Evolutionary conservation across 2,797 vertebrate species (phyloP).

Genomic region (Poecilia velifera): DNA sequence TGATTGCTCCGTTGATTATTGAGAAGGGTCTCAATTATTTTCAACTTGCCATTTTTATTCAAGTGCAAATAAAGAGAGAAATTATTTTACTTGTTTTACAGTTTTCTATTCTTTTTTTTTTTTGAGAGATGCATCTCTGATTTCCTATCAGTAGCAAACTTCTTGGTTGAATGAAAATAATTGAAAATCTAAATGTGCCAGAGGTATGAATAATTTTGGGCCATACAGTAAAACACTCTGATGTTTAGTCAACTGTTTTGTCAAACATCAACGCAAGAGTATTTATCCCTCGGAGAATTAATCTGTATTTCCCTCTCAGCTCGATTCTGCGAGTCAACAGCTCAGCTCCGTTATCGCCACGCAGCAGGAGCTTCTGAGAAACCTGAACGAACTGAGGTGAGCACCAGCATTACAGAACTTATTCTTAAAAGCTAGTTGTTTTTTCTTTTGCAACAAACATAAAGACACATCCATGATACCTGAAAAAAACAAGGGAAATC

Average conservation of each 20-base stretch:
- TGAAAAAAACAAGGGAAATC: conserved; percentile 69
- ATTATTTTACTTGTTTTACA: background rate
- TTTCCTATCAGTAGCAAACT: background rate
- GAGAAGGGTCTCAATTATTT: background rate
- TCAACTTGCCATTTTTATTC: background rate
- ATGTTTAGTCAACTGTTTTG: background rate
- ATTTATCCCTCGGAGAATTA: conserved; percentile 4
- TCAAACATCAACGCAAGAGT: background rate
- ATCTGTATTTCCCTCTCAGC: conserved; percentile 26
- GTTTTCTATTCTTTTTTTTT: background rate
- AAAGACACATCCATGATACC: conserved; percentile 37
- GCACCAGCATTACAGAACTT: conserved; percentile 28
- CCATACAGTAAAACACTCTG: background rate
- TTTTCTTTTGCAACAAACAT: conserved; percentile 36
- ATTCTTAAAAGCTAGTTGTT: conserved; percentile 29
- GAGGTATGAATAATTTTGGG: background rate
- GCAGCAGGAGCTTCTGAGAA: conserved; percentile 91
- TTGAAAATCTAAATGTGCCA: background rate
- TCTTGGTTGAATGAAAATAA: conserved; percentile 1
- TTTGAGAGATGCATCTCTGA: background rate
- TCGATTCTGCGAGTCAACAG: conserved; percentile 82
- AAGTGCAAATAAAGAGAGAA: background rate
- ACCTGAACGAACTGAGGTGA: conserved; percentile 91
- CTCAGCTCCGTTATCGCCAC: conserved; percentile 81
- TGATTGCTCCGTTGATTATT: background rate